Evolutionary conservation across 2,888 invertebrate species (phyloP).

Genomic region (Monoplex corrugatus): DNA sequence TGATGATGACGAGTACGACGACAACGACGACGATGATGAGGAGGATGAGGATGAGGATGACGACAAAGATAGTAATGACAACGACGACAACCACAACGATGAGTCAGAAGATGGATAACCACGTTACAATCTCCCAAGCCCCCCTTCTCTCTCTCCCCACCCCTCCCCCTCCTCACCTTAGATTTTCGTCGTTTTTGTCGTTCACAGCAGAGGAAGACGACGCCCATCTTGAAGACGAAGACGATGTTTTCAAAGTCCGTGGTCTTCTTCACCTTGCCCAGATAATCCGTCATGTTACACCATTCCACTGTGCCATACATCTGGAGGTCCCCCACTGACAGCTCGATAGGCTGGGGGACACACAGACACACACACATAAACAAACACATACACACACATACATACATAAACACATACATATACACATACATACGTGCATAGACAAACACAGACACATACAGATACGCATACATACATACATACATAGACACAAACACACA

Average conservation of each 20-base stretch:
- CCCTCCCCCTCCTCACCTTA: not conserved
- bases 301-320: constrained; percentile 99
- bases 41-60: no score
- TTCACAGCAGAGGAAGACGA: constrained; percentile 98
- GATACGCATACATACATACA: not conserved
- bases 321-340: constrained; percentile 97
- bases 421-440: not conserved
- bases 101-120: no score
- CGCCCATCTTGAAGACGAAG: constrained; percentile 98
- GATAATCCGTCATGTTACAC: constrained; percentile 98
- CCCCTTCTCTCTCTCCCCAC: no score
- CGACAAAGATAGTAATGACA: no score
- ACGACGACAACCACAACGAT: no score
- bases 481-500: not conserved
- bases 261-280: constrained; percentile 98
- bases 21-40: no score
- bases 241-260: constrained; percentile 98
- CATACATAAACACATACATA: not conserved
- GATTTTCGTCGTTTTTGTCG: constrained; percentile 94
- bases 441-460: not conserved
- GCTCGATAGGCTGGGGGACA: constrained; percentile 87
- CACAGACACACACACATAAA: not conserved
- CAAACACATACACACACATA: not conserved
- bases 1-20: no score
- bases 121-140: no score